Base-by-base conservation (phyloP, 2,888 invertebrate genomes). In the Cheilosia vernalis region DNA sequence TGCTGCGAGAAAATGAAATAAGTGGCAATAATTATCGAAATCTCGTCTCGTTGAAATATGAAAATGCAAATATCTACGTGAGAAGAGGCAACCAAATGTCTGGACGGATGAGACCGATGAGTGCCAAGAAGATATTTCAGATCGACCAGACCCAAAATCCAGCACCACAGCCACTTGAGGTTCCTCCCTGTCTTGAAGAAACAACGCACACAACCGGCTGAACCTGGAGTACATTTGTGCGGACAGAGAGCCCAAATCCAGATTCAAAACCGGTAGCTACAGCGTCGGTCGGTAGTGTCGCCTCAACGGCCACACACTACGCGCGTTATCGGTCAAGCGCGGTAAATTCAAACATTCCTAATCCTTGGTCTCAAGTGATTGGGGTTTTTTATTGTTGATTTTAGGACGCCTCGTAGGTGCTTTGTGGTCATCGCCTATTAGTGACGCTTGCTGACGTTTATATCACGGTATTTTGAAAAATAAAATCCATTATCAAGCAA, bases 341-440 rank as follows among this genome's bases (percentile, higher is more conserved):
- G 89, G 86, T 88, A 89, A 90, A 91, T 89, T 90, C 89, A 91
- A 91, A 91, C 90, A 90, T 88, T 89, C 90, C 91, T 91, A 91
- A 91, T 91, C 91, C 91, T 89, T 89, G 89, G 89, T 89, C 89
- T 91, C 90, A 91, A 91, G 89, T 89, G 90, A 89, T 91, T 90
- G 89, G 89, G 90, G 89, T 89, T 67, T 69, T 53, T 49, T 72
- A 69, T 78, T 80, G 73, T 86, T 85, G 87, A 82, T 82, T 64
- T 76, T 74, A 63, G 69, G 49, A 66, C 74, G 55, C 42, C 51
- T 27, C 19, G 13, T 33, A 19, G 55, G 24, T 51, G 51, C n/a
- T 51, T 37, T 15, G 4, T 42, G 37, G 30, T 24, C 49, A 64
- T 56, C 60, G 40, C 66, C 27, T 70, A 73, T 73, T 73, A 63